These are phyloP conservation scores for Jacana jacana DNA, from an alignment of 2,113 vertebrate species.

Conservation along the genomic window DNA sequence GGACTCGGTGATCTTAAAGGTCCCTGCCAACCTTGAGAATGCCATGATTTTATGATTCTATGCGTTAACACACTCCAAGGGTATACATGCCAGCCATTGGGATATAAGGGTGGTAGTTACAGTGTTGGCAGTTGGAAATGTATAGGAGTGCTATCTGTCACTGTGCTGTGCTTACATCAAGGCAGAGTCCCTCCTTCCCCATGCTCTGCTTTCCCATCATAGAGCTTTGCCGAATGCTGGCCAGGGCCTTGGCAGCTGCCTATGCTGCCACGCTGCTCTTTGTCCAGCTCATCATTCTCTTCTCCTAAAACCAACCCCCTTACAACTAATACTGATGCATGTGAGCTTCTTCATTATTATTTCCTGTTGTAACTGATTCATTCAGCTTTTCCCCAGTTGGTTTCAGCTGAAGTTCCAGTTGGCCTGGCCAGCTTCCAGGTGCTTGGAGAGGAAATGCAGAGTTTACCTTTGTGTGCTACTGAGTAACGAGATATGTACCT, in stretches of 20 bases:
- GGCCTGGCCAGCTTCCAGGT: neutral
- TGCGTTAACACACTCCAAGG: neutral
- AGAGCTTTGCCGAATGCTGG: neutral
- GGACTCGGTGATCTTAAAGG: neutral
- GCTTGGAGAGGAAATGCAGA: neutral
- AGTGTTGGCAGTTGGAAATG: neutral
- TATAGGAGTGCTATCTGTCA: neutral
- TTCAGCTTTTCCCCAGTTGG: neutral
- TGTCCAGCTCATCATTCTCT: neutral
- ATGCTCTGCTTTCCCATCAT: neutral
- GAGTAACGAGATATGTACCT: neutral
- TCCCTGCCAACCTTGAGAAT: neutral
- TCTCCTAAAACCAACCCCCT: neutral
- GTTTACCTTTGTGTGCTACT: neutral
- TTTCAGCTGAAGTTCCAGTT: neutral
- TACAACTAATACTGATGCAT: neutral
- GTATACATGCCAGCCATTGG: neutral
- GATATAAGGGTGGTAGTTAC: neutral
- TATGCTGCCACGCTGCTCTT: accelerated
- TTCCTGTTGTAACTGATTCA: neutral
- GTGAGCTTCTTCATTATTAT: neutral
- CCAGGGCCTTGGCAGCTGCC: neutral
- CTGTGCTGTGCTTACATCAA: neutral
- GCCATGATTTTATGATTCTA: neutral
- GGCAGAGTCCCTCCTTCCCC: neutral